Evolutionary conservation across 2,888 invertebrate species (phyloP), one percentile per base, ranked within the genome.

Genomic region (Diaphora mendica): DNA sequence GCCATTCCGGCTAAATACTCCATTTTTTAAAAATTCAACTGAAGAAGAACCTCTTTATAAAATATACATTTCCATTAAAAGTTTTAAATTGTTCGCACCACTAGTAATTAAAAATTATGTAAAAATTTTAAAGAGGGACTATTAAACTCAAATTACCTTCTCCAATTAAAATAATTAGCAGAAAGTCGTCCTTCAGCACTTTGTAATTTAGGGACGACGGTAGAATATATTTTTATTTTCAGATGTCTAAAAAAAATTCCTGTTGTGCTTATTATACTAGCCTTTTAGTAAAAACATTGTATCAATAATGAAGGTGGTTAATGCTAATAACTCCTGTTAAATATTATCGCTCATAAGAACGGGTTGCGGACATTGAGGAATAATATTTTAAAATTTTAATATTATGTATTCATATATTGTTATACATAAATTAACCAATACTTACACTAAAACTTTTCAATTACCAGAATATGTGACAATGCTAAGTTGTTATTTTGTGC

Each of bases 81-180:
- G 72, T 82, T 78, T 68, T 65, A 70, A 75, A 74, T 77, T 76
- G 67, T 71, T 75, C 65, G 20, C 11, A 68, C 68, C 72, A 66
- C 39, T 76, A 66, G 66, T 35, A 70, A 75, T 73, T 72, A 75
- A 76, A 75, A 68, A 65, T 70, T 59, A 51, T 51, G 68, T 67
- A 51, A 75, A 74, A 77, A 68, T 48, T 51, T 30, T 75, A 80
- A 75, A 17, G 69, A 69, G 68, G 39, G 44, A 35, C 67, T 42
- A 71, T 70, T 74, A 67, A 35, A 70, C 73, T 66, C n/a, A 67
- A 79, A 81, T 83, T 77, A 79, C 51, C 64, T 17, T 69, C 65
- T 73, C 65, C 65, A 77, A 77, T 78, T 74, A 74, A 76, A 75
- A 78, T 70, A 76, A 82, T 77, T 68, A 74, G 42, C 65, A 11